Base-by-base conservation (phyloP, 2,113 vertebrate species). In the Gasterosteus nipponicus region DNA sequence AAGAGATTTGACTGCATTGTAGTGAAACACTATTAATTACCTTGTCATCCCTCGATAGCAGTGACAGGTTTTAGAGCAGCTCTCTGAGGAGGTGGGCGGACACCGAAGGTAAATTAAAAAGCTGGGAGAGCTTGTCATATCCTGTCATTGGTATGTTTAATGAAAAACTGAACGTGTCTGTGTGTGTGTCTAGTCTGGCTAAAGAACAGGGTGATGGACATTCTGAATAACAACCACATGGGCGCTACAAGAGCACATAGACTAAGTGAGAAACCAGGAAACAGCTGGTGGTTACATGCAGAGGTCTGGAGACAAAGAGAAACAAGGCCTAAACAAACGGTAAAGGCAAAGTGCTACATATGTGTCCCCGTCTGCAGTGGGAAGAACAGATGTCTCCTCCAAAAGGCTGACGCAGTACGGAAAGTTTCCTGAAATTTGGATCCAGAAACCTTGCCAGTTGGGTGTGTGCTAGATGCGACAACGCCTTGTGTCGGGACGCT, bases 21-120 rank as follows among this genome's bases (percentile, higher is more conserved):
- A 69, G 68, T 73, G 83, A 87, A 83, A 85, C 86, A 69, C 77
- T 89, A 84, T 90, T 92, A 91, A 91, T 93, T 91, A 89, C 86
- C 81, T 87, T 89, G 89, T 91, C 91, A 89, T 87, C 82, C 87
- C 89, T 22, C 33, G 78, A 84, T 82, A 84, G 86, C 87, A 69
- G 71, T 86, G 89, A 89, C 86, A 88, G 82, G 73, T 91, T 86
- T 82, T 85, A 87, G 86, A 86, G 80, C 73, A 47, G 78, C 78
- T 85, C 89, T 85, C 84, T 44, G 76, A 86, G 83, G 82, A 87
- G 63, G 87, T 76, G 77, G 87, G 85, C 70, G 83, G 88, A 88
- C 75, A 83, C 75, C 11, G 6, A 69, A 7, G 12, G 73, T 79
- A 89, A 90, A 90, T 90, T 89, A 89, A 90, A 91, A 90, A 85